Evolutionary conservation across 2,797 vertebrate species (phyloP), one percentile per base, ranked within the genome.

Genomic region (Tenualosa thibaudeaui): DNA sequence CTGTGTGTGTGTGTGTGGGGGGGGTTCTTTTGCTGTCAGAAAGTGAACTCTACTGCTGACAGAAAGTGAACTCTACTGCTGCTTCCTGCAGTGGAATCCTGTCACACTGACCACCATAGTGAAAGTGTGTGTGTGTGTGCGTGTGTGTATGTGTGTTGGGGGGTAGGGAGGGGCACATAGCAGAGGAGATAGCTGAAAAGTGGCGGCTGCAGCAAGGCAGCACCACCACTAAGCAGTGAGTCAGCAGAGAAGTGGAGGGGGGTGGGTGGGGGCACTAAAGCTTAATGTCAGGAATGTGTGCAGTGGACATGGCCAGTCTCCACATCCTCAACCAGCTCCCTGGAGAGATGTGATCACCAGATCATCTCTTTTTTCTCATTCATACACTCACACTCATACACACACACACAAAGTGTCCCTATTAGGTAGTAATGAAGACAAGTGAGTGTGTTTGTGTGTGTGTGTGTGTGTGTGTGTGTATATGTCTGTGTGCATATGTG

Each of bases 131-230:
- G 75, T 24, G 8, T 53, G 51, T 53, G 51, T 53, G 51, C 15
- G 43, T 81, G 82, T 51, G 8, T 51, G 54, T 56, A 17, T 19
- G 17, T 56, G 54, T 56, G 50, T 54, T 75, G 75, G 19, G 8
- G 43, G 71, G 82, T 65, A 82, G 53, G 75, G 83, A 81, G 75
- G 31, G 50, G 83, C 62, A 85, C 5, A 62, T 68, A 71, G 75
- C 37, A 49, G 71, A 71, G 37, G 22, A 2, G 68, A 40, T 75
- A 31, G 40, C 68, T 26, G 17, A 31, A 15, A 3, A 43, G 68
- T 17, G 68, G 31, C 13, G 26, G 24, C 62, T 31, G 62, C 62
- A 37, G 58, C n/a, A 62, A 62, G 62, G 62, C 62, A 37, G 58
- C 58, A 24, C 24, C 62, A 37, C 9, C 62, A 7, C 13, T 19